These are phyloP conservation scores for Anniella stebbinsi DNA, from an alignment of 2,797 vertebrate species.

Conservation along the genomic window DNA sequence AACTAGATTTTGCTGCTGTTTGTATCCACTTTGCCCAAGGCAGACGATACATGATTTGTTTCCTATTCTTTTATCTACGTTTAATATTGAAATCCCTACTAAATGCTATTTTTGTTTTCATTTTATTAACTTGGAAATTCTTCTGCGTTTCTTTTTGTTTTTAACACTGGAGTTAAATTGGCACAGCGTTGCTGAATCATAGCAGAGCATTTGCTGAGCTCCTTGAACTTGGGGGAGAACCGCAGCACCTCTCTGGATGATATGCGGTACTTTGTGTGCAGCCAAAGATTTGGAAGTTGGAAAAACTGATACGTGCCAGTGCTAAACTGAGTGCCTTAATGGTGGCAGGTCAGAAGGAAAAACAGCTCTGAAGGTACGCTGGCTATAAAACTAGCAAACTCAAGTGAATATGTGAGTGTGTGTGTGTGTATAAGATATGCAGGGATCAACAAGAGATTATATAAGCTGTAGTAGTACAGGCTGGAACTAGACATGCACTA, in stretches of 20 bases:
- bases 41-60: background rate
- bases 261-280: background rate
- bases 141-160: background rate
- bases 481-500: too few species aligned
- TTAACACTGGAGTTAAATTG: background rate
- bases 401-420: background rate
- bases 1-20: background rate
- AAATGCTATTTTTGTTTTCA: background rate
- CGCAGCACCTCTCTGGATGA: background rate
- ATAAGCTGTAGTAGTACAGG: background rate
- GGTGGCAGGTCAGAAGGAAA: background rate
- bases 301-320: background rate
- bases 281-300: background rate
- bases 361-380: background rate
- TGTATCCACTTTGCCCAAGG: background rate
- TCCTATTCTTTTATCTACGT: background rate
- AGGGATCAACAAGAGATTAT: background rate
- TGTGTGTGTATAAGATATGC: background rate
- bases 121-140: background rate
- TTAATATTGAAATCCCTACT: background rate
- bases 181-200: background rate
- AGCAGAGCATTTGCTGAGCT: background rate
- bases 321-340: conserved; percentile 27
- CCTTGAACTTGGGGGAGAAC: background rate
- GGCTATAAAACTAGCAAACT: background rate